Evolutionary conservation across 2,113 vertebrate genomes (phyloP).

Genomic region (Delphinus delphis): DNA sequence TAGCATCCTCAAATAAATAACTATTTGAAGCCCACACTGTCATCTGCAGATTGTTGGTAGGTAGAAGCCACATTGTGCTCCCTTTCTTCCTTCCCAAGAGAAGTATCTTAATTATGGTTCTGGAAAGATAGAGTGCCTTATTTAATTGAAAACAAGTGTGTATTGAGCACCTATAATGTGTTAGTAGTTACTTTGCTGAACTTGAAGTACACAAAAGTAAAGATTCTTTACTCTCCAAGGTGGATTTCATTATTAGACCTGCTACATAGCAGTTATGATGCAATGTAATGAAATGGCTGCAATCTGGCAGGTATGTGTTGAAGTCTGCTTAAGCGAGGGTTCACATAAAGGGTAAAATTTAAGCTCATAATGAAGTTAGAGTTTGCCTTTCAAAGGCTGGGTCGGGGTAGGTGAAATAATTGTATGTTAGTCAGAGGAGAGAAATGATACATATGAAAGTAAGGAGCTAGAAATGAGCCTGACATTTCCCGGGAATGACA

Average conservation of each 20-base stretch:
- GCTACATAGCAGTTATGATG: background rate
- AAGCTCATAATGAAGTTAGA: constrained; percentile 41
- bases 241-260: background rate
- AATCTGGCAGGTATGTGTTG: background rate
- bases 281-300: background rate
- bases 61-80: background rate
- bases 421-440: constrained; percentile 34
- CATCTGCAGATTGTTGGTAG: background rate
- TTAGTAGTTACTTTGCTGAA: background rate
- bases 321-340: constrained; percentile 28
- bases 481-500: constrained; percentile 32
- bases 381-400: constrained; percentile 34
- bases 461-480: background rate
- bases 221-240: background rate
- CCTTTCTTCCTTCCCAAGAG: background rate
- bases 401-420: constrained; percentile 42
- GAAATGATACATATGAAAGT: background rate
- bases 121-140: background rate
- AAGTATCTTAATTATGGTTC: background rate
- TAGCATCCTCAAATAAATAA: background rate
- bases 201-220: background rate
- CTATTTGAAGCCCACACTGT: background rate
- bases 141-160: background rate
- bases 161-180: background rate
- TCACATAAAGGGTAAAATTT: constrained; percentile 36